A percentile compares a stretch with the other conserved stretches of the same genome.
Evolutionary conservation across 30 jellyfish, hydroid and myxozoan genomes (phyloP).

Genomic region (Pelagia noctiluca): DNA sequence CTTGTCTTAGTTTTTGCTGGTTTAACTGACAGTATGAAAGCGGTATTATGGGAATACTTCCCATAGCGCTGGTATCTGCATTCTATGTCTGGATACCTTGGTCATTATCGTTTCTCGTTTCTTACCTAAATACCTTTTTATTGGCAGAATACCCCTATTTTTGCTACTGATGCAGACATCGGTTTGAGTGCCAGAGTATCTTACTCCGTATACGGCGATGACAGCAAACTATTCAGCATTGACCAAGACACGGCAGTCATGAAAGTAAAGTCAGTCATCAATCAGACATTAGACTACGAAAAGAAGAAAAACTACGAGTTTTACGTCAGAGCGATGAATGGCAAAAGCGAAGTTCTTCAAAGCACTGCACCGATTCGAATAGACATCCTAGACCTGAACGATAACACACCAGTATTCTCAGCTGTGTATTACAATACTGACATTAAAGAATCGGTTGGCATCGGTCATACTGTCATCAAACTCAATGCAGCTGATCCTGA

Average conservation of each 20-base stretch:
- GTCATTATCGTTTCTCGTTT: too few relatives aligned
- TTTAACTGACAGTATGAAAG: too few relatives aligned
- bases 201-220: constrained; percentile 32
- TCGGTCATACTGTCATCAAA: constrained; percentile 43
- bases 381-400: constrained; percentile 68
- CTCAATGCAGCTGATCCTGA: constrained; percentile 83
- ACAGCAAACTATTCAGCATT: constrained; percentile 40
- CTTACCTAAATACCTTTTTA: too few relatives aligned
- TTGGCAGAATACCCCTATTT: constrained; percentile 34
- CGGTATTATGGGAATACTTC: too few relatives aligned
- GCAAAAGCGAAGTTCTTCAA: constrained; percentile 2
- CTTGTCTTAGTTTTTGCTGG: too few relatives aligned
- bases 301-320: constrained; percentile 15
- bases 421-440: constrained; percentile 21
- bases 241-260: constrained; percentile 68
- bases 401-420: constrained; percentile 67
- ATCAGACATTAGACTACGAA: constrained; percentile 67
- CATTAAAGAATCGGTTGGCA: constrained; percentile 50
- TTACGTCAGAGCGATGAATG: constrained; percentile 43
- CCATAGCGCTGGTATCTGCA: too few relatives aligned
- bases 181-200: constrained; percentile 45
- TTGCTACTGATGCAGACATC: constrained; percentile 63
- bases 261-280: not conserved
- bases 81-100: too few relatives aligned
- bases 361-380: constrained; percentile 8